phyloP scores from a whole-genome alignment of 2,888 invertebrate species.

The Metalampra italica region DNA sequence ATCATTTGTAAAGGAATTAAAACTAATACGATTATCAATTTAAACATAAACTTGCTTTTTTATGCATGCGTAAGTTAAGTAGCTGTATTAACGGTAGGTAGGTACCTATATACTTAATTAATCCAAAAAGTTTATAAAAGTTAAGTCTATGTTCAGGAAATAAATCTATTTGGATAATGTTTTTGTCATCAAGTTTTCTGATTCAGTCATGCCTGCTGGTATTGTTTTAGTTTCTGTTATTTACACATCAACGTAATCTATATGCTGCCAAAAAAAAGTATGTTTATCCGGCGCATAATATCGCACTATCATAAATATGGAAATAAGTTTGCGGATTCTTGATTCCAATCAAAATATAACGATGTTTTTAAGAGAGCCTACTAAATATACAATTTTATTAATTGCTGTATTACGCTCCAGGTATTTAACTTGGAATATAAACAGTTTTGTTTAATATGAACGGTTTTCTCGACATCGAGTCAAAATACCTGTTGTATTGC shows the following conservation, averaged over 20 bases:
- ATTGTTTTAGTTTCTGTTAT: no score
- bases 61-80: slow-evolving; percentile 18
- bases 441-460: background rate
- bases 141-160: no score
- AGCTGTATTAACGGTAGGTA: slow-evolving; percentile 26
- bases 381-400: background rate
- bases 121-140: slow-evolving; percentile 9
- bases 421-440: background rate
- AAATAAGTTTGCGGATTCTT: background rate
- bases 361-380: background rate
- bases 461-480: background rate
- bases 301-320: background rate
- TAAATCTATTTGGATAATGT: background rate
- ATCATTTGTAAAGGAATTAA: slow-evolving; percentile 44
- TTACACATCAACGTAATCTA: no score
- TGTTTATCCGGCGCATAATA: background rate
- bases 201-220: no score
- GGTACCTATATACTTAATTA: slow-evolving; percentile 20
- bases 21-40: slow-evolving; percentile 29
- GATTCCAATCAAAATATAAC: background rate
- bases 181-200: no score
- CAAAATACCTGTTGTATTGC: background rate
- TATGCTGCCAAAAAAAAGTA: slow-evolving; percentile 3
- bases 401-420: no score
- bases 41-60: slow-evolving; percentile 29